Base-by-base conservation (phyloP, 2,113 vertebrate genomes). In the Trogon surrucura region DNA sequence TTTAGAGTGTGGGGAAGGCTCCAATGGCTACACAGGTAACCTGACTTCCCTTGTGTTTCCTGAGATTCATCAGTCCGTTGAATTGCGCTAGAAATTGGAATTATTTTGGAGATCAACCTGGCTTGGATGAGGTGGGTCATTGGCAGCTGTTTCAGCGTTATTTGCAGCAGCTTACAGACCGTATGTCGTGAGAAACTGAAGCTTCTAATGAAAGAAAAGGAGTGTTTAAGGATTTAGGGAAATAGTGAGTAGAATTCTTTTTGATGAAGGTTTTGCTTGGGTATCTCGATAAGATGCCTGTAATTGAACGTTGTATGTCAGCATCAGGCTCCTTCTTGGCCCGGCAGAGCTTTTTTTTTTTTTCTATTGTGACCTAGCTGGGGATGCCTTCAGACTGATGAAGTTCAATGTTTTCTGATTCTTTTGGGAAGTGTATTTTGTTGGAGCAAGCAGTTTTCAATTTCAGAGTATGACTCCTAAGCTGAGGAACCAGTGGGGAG, bases 391-490 rank as follows among this genome's bases (percentile, higher is more conserved):
- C 47, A 85, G 30, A 44, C 48, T 89, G 86, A 85, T 84, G 74
- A 91, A 92, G 60, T 78, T 47, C 85, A 87, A 77, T 88, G 82
- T 89, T 83, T 96, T 93, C 73, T 85, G 12, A 30, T 88, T 85
- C 17, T 95, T 1, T 78, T 70, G 32, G 77, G 67, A 89, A 90
- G 67, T 62, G 73, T 72, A 21, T 93, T 91, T 84, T 96, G 72
- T 94, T 88, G 75, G 60, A 94, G 58, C 84, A 93, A 95, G 92
- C 89, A 95, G 53, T 91, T 91, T 87, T 91, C 74, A 71, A 38
- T 91, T 92, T 94, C 71, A 62, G 67, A 77, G 85, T 93, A 85
- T 93, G 87, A 89, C 20, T 88, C 47, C 51, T 82, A 62, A 80
- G 89, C 78, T 67, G 56, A 88, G 91, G 89, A 95, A 95, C 22